Conservation (phyloP, 64 coral and sea anemone species). For the Catalaphyllia jardinei region DNA sequence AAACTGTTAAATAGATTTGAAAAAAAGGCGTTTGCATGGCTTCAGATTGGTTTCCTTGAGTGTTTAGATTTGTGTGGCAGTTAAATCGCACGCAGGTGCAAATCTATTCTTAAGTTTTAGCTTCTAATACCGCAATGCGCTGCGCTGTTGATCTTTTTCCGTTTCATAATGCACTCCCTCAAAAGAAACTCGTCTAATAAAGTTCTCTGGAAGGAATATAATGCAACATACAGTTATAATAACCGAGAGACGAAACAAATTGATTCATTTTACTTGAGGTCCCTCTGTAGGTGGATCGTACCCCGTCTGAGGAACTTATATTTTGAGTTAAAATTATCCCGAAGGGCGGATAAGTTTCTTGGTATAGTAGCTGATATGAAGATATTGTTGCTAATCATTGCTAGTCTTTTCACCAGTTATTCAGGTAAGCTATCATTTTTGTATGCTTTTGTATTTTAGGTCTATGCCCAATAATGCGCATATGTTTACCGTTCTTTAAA, state of each 20-base stretch:
- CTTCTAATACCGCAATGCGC: neutral
- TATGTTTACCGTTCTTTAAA: no score
- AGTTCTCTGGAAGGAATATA: neutral
- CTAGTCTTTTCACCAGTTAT: no score
- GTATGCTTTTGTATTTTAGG: no score
- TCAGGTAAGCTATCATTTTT: no score
- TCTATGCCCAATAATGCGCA: no score
- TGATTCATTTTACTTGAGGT: neutral
- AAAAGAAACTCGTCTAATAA: neutral
- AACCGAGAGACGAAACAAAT: neutral
- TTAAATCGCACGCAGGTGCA: neutral
- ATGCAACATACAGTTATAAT: neutral
- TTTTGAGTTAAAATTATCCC: no score
- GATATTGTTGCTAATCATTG: no score
- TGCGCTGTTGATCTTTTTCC: neutral
- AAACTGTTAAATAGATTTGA: no score
- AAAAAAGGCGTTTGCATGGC: no score
- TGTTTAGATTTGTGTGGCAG: neutral
- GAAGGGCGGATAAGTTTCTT: no score
- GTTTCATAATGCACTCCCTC: neutral
- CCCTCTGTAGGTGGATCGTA: neutral
- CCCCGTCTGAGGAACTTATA: neutral
- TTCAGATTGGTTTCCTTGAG: no score
- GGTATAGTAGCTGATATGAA: no score
- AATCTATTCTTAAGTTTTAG: neutral